These are phyloP conservation scores for Narcine bancroftii DNA, from an alignment of 2,113 vertebrate genomes.

Conservation along the genomic window DNA sequence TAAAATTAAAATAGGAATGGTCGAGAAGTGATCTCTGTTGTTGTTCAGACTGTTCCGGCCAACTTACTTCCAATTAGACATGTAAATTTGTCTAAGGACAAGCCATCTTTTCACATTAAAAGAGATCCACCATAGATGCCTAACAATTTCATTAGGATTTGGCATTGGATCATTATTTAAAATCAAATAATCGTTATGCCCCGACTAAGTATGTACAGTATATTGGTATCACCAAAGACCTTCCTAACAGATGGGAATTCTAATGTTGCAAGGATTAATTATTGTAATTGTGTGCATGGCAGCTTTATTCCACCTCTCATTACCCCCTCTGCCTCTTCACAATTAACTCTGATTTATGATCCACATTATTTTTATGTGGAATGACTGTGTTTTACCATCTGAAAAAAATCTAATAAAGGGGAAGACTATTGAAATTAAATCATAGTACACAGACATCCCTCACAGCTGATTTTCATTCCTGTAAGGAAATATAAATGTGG, in stretches of 20 bases:
- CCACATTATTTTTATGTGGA: conserved; percentile 37
- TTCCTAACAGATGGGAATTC: conserved; percentile 32
- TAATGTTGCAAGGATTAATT: conserved; percentile 38
- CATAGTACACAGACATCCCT: conserved; percentile 2
- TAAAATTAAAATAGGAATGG: not conserved
- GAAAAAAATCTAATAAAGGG: conserved; percentile 37
- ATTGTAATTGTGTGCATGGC: conserved; percentile 34
- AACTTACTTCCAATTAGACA: conserved; percentile 28
- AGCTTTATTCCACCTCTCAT: conserved; percentile 38
- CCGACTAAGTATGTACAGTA: conserved; percentile 31
- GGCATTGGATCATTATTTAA: conserved; percentile 35
- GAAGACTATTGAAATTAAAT: conserved; percentile 37
- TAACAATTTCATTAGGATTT: conserved; percentile 35
- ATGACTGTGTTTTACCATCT: conserved; percentile 38
- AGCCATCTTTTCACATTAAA: conserved; percentile 30
- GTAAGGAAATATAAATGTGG: not conserved
- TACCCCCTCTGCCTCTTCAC: conserved; percentile 38
- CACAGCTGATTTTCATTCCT: not conserved
- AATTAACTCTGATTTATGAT: conserved; percentile 37
- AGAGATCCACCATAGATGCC: conserved; percentile 27
- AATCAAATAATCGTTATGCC: conserved; percentile 36
- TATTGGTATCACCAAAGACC: conserved; percentile 28
- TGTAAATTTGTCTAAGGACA: conserved; percentile 17
- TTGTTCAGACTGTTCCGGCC: not conserved
- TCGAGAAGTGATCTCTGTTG: not conserved